Base-by-base conservation (phyloP, 2,888 invertebrate genomes). In the Anorthoa munda region DNA sequence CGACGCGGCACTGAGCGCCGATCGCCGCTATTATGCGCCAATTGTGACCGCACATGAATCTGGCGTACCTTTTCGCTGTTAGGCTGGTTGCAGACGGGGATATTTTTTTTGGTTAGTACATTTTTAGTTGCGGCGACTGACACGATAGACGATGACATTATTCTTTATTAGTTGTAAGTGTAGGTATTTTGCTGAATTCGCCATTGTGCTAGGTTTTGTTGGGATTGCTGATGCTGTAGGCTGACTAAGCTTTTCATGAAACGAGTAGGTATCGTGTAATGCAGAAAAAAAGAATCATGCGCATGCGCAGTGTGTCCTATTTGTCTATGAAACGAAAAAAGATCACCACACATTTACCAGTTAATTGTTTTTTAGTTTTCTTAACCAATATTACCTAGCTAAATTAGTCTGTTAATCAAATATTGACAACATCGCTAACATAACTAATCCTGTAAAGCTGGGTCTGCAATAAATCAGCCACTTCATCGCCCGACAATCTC, bases 21-120 rank as follows among this genome's bases (percentile, higher is more conserved):
- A 87, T 86, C 80, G 63, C 71, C 56, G 70, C 92, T 91, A 94
- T 94, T 94, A 93, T 94, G 89, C 87, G 87, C 87, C 94, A 93
- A 93, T 94, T 93, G 93, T 87, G 85, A 85, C 88, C 89, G 84
- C 85, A 86, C 88, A 91, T 90, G 92, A 91, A 92, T 92, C 93
- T 90, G 86, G 92, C 90, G 90, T 92, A 91, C 92, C 92, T 92
- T 90, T 90, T 87, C 68, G 83, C 66, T 74, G 66, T 90, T 87
- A 90, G 85, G 90, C 87, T 79, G 77, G 66, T 79, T 84, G 60
- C 83, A 89, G 79, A 90, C 88, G 81, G 66, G 67, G 51, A 76
- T 46, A 79, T 70, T 66, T 68, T 69, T 61, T 51, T 51, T 23
- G n/a, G 23, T 70, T 75, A 23, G 15, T 21, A 26, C 26, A 53